Evolutionary conservation across 2,888 invertebrate species (phyloP).

Genomic region (Himalopsyche kuldschensis): DNA sequence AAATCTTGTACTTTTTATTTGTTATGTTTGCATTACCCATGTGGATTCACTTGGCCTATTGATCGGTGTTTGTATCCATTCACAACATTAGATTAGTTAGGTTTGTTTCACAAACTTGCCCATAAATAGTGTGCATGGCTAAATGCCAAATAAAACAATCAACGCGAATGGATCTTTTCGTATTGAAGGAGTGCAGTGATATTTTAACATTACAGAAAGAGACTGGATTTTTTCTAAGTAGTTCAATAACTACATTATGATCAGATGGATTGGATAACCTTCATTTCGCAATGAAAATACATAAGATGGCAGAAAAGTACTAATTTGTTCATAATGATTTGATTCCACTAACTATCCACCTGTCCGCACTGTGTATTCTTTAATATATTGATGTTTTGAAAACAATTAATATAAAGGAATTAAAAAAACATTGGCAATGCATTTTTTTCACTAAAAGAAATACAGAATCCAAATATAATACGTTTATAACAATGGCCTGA

Average conservation of each 20-base stretch:
- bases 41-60: neutral
- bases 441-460: no score
- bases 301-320: neutral
- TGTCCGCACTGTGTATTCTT: no score
- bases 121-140: neutral
- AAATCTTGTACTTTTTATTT: no score
- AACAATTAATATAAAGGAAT: no score
- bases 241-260: neutral
- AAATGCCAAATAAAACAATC: neutral
- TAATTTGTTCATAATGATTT: neutral
- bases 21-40: neutral
- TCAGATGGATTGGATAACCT: neutral
- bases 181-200: neutral
- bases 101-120: neutral
- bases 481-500: no score
- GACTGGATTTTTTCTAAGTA: neutral
- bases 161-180: neutral
- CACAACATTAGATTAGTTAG: no score
- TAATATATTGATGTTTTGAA: no score
- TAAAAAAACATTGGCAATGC: no score
- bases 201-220: neutral
- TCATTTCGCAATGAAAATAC: neutral
- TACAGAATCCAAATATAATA: no score
- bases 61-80: neutral
- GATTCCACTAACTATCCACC: no score